phyloP scores from a whole-genome alignment of 2,888 invertebrate species.

The Pilophorus perplexus region DNA sequence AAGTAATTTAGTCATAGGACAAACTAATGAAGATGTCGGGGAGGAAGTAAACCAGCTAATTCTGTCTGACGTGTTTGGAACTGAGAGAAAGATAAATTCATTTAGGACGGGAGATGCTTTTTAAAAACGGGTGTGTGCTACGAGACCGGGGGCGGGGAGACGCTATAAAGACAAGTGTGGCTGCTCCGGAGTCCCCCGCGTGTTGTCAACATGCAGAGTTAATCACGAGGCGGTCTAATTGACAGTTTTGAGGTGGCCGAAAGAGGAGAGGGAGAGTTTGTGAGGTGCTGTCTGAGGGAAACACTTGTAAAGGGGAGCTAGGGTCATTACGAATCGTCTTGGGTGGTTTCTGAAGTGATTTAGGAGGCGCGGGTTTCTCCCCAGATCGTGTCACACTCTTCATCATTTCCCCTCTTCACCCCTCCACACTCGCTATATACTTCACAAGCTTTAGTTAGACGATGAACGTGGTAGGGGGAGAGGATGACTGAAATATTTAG shows the following conservation, averaged over 20 bases:
- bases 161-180: no score
- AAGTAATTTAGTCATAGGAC: constrained; percentile 19
- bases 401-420: constrained; percentile 7
- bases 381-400: constrained; percentile 34
- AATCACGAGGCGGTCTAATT: constrained; percentile 31
- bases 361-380: constrained; percentile 20
- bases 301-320: constrained; percentile 37
- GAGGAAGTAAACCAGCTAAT: constrained; percentile 35
- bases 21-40: constrained; percentile 35
- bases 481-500: constrained; percentile 26
- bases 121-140: background rate
- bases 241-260: constrained; percentile 25
- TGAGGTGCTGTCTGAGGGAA: constrained; percentile 24
- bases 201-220: constrained; percentile 33
- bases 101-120: background rate
- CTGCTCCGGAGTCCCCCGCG: constrained; percentile 9
- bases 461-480: background rate
- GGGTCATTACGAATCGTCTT: constrained; percentile 37
- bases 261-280: background rate
- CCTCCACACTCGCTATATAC: no score
- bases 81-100: constrained; percentile 21
- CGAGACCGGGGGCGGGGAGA: no score
- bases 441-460: background rate
- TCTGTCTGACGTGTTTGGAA: constrained; percentile 13
- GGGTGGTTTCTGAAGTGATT: constrained; percentile 36